Base-by-base conservation (phyloP, 2,888 invertebrate species). In the Tuberolachnus salignus region DNA sequence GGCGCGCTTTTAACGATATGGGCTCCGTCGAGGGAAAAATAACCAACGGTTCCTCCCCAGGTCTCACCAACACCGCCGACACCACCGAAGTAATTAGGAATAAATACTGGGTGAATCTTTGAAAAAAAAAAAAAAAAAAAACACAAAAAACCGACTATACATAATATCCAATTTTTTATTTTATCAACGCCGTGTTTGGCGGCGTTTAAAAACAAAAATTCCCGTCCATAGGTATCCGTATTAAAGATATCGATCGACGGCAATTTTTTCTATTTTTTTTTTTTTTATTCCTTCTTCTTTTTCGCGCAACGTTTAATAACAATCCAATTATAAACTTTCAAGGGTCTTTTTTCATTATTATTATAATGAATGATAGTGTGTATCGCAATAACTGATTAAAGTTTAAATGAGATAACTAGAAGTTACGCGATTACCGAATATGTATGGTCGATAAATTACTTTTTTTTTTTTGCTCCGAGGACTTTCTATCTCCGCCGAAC, bases 381-480 rank as follows among this genome's bases (percentile, higher is more conserved):
- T 63, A 53, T 61, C 34, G 14, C 49, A 19, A 51, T 61, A 51
- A 63, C 73, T 63, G 63, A 73, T 63, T 73, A 73, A 73, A 73
- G 73, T 73, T 73, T 51, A 73, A 73, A 73, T 53, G 51, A 63
- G 53, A 42, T 53, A 34, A 51, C 63, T 23, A 23, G 49, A 21
- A 63, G 51, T 11, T 51, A 61, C 19, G 44, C 14, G 51, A 61
- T 42, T 34, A 51, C 49, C 49, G 49, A 72, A 21, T 42, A 64
- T 23, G 19, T 51, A 19, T 59, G 16, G 73, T 42, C 21, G 73
- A 63, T 63, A 73, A 73, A 73, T 73, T 51, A 63, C 73, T 63
- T 73, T 73, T 73, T 73, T 73, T 63, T 73, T 73, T 73, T 73
- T 73, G 73, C 51, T 73, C 11, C 63, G 16, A 53, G 51, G 63